Evolutionary conservation across 2,888 invertebrate species (phyloP).

Genomic region (Luffia ferchaultella): DNA sequence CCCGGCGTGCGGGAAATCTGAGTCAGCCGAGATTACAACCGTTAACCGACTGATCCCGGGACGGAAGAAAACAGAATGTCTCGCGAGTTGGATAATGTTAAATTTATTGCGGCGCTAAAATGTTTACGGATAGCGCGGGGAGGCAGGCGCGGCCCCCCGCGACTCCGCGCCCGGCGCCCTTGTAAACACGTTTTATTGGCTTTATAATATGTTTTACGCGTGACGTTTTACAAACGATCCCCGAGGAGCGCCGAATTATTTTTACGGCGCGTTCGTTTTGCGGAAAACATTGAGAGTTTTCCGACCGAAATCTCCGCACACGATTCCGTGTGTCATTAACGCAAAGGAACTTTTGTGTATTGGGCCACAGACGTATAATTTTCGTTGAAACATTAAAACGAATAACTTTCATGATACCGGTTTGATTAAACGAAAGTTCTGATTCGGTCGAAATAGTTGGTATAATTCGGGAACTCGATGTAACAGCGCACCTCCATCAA

Average conservation of each 20-base stretch:
- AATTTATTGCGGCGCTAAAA: slow-evolving; percentile 65
- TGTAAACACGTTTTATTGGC: slow-evolving; percentile 68
- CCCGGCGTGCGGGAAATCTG: slow-evolving; percentile 45
- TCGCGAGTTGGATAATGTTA: slow-evolving; percentile 60
- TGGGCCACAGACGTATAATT: background rate
- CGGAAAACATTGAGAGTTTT: background rate
- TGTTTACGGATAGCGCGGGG: slow-evolving; percentile 60
- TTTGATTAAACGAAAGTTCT: background rate
- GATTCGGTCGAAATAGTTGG: background rate
- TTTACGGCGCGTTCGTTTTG: slow-evolving; percentile 47
- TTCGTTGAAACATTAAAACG: background rate
- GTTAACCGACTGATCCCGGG: slow-evolving; percentile 59
- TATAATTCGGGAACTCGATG: background rate
- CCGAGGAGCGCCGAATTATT: slow-evolving; percentile 60
- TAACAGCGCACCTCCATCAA: background rate
- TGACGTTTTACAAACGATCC: slow-evolving; percentile 67
- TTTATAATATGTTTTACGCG: slow-evolving; percentile 68
- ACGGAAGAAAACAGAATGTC: slow-evolving; percentile 60
- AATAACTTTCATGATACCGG: background rate
- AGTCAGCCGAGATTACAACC: slow-evolving; percentile 56
- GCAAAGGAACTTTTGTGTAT: too few species aligned
- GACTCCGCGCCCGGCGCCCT: slow-evolving; percentile 45
- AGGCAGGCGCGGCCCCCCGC: slow-evolving; percentile 28
- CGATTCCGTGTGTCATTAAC: background rate
- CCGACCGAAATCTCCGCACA: background rate